Percentiles rank a stretch among this genome's conserved stretches.
phyloP scores from a whole-genome alignment of 2,888 invertebrate genomes.

The Sminthurinus aureus region DNA sequence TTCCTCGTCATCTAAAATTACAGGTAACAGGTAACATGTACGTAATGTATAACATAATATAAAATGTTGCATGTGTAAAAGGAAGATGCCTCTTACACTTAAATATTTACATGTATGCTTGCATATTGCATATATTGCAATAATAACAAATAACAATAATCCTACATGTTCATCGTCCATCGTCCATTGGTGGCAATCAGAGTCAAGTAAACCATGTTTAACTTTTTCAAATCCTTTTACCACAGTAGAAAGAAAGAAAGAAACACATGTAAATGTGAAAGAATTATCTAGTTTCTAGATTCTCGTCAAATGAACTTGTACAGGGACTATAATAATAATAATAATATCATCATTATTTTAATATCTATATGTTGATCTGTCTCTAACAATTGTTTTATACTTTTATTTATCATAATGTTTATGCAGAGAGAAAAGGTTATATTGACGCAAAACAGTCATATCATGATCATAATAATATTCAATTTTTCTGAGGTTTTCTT shows the following conservation, averaged over 20 bases:
- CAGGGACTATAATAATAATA: no score
- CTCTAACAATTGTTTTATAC: slow-evolving; percentile 6
- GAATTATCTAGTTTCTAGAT: no score
- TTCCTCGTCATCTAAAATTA: no score
- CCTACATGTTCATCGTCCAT: background rate
- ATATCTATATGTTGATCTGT: background rate
- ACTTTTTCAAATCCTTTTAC: background rate
- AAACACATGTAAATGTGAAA: background rate
- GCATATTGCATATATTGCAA: no score
- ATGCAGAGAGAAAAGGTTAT: background rate
- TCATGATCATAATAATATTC: slow-evolving; percentile 15
- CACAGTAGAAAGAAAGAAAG: no score
- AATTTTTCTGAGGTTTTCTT: slow-evolving; percentile 31
- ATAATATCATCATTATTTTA: no score
- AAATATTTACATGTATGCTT: background rate
- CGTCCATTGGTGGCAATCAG: background rate
- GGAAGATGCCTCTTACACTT: no score
- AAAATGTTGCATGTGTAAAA: no score
- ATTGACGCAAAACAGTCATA: background rate
- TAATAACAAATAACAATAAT: no score
- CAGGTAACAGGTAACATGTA: no score
- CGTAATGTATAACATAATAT: no score
- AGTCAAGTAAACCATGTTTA: background rate
- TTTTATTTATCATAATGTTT: slow-evolving; percentile 4
- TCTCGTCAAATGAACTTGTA: no score